These are phyloP conservation scores for Parazoanthus swiftii DNA, from an alignment of 92 coral and sea anemone genomes.

Conservation along the genomic window DNA sequence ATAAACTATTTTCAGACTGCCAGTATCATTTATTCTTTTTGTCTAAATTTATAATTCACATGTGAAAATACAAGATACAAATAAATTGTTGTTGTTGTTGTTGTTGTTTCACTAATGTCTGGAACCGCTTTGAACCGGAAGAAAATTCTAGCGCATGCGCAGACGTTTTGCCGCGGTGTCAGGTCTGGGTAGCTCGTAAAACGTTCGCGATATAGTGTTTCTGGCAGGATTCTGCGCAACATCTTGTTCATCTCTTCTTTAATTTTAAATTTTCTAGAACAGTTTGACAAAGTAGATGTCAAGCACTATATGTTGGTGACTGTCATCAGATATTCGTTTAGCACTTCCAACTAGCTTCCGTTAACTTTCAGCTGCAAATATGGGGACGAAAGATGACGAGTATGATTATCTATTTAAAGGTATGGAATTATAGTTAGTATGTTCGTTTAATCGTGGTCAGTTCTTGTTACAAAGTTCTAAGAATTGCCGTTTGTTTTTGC, in stretches of 20 bases:
- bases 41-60: no score
- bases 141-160: no score
- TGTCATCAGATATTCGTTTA: conserved; percentile 39
- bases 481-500: conserved; percentile 38
- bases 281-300: conserved; percentile 2
- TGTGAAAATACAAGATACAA: no score
- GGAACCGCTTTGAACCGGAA: no score
- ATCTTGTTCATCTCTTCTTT: conserved; percentile 71
- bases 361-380: conserved; percentile 60
- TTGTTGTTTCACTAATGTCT: no score
- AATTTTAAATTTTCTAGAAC: conserved; percentile 13
- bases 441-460: not conserved
- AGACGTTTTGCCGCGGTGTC: no score
- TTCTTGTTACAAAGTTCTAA: conserved; percentile 36
- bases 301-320: conserved; percentile 20
- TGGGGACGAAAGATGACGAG: conserved; percentile 99
- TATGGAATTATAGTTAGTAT: conserved; percentile 24
- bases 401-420: conserved; percentile 99
- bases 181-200: no score
- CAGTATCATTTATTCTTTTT: no score
- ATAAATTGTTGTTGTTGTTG: no score
- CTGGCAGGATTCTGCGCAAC: conserved; percentile 72
- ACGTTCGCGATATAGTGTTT: no score
- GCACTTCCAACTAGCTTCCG: conserved; percentile 51
- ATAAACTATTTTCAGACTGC: no score